These are phyloP conservation scores for Empidonax traillii DNA, from an alignment of 2,113 vertebrate species.

Conservation along the genomic window DNA sequence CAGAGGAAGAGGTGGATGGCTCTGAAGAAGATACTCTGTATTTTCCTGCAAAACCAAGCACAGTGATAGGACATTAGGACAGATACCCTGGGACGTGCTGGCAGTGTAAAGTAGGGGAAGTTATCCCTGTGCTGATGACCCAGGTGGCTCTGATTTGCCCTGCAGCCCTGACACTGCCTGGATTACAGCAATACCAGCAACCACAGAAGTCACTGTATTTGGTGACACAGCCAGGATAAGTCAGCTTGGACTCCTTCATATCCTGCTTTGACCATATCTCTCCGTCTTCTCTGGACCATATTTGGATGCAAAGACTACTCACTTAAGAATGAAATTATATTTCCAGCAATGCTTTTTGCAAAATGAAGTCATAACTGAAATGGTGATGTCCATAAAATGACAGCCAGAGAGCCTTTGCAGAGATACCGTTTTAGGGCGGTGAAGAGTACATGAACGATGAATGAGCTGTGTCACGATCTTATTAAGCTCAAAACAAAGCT, in stretches of 20 bases:
- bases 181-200: background rate
- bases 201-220: background rate
- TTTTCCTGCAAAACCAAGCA: constrained; percentile 68
- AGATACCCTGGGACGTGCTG: background rate
- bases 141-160: background rate
- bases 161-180: background rate
- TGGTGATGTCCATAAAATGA: background rate
- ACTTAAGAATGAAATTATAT: background rate
- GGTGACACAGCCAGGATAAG: background rate
- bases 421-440: background rate
- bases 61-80: background rate
- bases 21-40: constrained; percentile 76
- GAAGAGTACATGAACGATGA: background rate
- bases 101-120: background rate
- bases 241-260: background rate
- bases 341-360: background rate
- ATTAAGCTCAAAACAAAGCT: background rate
- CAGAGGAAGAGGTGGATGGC: constrained; percentile 68
- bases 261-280: background rate
- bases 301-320: background rate
- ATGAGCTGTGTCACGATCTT: background rate
- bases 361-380: background rate
- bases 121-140: background rate
- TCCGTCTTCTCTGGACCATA: background rate
- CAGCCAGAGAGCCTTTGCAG: background rate